Evolutionary conservation across 2,797 vertebrate species (phyloP).

Genomic region (Scolopax bukidnonensis): DNA sequence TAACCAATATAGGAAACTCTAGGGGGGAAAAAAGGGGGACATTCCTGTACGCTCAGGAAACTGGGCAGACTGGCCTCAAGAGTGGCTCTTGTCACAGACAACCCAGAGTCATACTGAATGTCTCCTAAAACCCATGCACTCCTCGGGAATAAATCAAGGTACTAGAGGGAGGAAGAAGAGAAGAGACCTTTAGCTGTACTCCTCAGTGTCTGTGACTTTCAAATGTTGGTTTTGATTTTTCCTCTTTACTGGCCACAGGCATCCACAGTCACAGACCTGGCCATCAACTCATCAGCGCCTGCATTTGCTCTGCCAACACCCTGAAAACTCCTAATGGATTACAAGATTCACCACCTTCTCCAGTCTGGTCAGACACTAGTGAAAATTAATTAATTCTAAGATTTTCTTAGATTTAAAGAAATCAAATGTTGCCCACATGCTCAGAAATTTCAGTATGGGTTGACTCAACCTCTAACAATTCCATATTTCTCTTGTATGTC

Average conservation of each 20-base stretch:
- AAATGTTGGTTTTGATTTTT: background rate
- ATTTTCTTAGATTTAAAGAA: background rate
- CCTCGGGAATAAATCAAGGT: background rate
- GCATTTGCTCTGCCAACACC: background rate
- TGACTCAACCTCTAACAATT: background rate
- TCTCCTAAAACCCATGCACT: background rate
- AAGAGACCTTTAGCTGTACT: background rate
- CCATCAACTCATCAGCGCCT: background rate
- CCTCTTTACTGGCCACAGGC: background rate
- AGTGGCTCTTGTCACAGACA: background rate
- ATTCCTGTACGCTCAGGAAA: background rate
- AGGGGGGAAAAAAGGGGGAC: accelerated
- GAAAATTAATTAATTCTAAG: background rate
- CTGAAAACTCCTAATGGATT: background rate
- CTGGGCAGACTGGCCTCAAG: background rate
- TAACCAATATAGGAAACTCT: background rate
- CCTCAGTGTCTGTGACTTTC: background rate
- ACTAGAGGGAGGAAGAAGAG: background rate
- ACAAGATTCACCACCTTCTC: background rate
- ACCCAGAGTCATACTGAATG: background rate
- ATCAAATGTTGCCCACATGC: background rate
- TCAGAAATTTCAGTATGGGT: background rate
- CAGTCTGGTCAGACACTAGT: background rate
- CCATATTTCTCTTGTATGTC: background rate
- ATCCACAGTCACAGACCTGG: background rate